These are phyloP conservation scores for Oedothorax gibbosus DNA, from an alignment of 1,140 invertebrate genomes.

Conservation along the genomic window DNA sequence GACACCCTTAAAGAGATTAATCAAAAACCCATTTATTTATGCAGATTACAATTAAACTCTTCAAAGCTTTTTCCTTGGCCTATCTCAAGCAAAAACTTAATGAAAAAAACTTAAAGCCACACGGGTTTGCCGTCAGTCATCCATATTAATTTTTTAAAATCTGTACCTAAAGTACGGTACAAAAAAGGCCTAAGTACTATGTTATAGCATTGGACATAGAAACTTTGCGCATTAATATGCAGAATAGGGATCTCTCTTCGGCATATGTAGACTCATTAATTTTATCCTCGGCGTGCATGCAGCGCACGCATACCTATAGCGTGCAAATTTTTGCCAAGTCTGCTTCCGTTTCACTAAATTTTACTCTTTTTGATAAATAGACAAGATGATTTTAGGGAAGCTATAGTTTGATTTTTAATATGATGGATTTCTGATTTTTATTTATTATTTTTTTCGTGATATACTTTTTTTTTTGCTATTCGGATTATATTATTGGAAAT, in stretches of 20 bases:
- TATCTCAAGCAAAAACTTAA: conserved; percentile 6
- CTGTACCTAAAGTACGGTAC: not conserved
- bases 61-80: not conserved
- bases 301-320: conserved; percentile 10
- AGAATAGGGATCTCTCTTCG: not conserved
- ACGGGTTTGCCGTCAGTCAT: conserved; percentile 26
- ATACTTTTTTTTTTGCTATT: too few relatives aligned
- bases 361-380: conserved; percentile 12
- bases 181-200: conserved; percentile 1
- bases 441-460: too few relatives aligned
- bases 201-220: too few relatives aligned
- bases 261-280: conserved; percentile 19
- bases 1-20: not conserved
- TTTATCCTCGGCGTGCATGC: conserved; percentile 18
- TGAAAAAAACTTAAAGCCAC: conserved; percentile 23
- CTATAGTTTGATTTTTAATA: too few relatives aligned
- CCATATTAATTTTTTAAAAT: not conserved
- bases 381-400: not conserved
- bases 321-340: conserved; percentile 12
- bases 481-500: too few relatives aligned
- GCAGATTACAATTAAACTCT: conserved; percentile 32
- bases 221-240: not conserved
- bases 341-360: not conserved
- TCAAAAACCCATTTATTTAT: conserved; percentile 38
- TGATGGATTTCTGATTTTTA: too few relatives aligned